These are phyloP conservation scores for Mohoua ochrocephala DNA, from an alignment of 2,113 vertebrate genomes.

Conservation along the genomic window DNA sequence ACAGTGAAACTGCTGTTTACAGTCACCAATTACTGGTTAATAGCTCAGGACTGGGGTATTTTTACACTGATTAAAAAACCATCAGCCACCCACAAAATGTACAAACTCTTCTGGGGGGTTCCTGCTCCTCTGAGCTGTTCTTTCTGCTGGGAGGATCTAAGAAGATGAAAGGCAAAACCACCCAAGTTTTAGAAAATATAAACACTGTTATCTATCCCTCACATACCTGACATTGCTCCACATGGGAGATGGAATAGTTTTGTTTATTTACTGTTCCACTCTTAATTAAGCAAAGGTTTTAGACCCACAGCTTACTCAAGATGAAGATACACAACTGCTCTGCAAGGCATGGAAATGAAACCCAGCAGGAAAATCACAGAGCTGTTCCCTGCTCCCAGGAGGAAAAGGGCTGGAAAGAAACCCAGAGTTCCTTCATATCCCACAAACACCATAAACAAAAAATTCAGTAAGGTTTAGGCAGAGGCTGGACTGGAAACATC, in stretches of 20 bases:
- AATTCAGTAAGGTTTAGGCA: background rate
- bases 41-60: background rate
- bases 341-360: background rate
- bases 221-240: background rate
- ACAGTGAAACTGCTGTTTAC: background rate
- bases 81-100: background rate
- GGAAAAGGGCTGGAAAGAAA: background rate
- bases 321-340: background rate
- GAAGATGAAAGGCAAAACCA: background rate
- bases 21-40: background rate
- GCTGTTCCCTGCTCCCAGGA: background rate
- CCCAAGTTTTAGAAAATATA: background rate
- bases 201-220: slow-evolving; percentile 8
- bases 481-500: background rate
- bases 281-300: slow-evolving; percentile 9
- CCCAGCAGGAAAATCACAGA: background rate
- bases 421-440: background rate
- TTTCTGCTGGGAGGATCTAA: background rate
- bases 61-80: background rate
- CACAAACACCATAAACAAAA: background rate
- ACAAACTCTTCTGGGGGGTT: background rate
- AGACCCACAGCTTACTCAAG: background rate
- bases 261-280: slow-evolving; percentile 22
- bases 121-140: background rate
- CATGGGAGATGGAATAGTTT: background rate